A percentile compares a stretch with the other conserved stretches of the same genome.
Evolutionary conservation across 2,113 vertebrate genomes (phyloP).

Genomic region (Chaetodon auriga): DNA sequence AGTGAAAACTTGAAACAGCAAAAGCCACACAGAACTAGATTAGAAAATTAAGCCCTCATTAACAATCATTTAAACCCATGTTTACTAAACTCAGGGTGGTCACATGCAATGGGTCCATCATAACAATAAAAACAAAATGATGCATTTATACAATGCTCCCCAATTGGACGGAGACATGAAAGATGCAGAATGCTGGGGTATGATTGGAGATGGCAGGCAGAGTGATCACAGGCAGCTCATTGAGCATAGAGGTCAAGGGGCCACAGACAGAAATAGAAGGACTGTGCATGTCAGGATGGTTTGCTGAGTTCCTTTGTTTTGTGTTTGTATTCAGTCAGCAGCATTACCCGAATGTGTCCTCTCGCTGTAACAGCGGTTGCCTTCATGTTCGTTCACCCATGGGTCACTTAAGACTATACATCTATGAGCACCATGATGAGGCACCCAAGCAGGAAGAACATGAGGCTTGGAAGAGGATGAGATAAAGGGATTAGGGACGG

Average conservation of each 20-base stretch:
- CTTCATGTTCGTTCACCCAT: slow-evolving; percentile 50
- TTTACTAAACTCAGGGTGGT: slow-evolving; percentile 10
- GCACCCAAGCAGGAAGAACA: slow-evolving; percentile 51
- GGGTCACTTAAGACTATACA: slow-evolving; percentile 49
- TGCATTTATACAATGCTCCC: slow-evolving; percentile 28
- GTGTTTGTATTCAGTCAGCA: slow-evolving; percentile 43
- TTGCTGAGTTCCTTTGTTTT: slow-evolving; percentile 60
- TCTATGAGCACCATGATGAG: slow-evolving; percentile 43
- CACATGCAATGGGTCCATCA: slow-evolving; percentile 22
- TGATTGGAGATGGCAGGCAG: slow-evolving; percentile 60
- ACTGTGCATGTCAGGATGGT: slow-evolving; percentile 22
- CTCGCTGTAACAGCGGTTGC: slow-evolving; percentile 55
- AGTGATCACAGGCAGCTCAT: slow-evolving; percentile 31
- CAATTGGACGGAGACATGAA: slow-evolving; percentile 33
- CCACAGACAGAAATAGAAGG: slow-evolving; percentile 31
- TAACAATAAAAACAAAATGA: slow-evolving; percentile 45
- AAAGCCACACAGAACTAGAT: background rate
- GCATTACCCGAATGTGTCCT: slow-evolving; percentile 49
- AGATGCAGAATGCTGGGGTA: slow-evolving; percentile 13
- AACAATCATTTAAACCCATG: slow-evolving; percentile 43
- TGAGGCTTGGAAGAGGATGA: slow-evolving; percentile 50
- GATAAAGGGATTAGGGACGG: slow-evolving; percentile 48
- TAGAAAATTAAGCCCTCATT: slow-evolving; percentile 45
- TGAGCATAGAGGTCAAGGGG: slow-evolving; percentile 31
- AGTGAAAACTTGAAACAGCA: slow-evolving; percentile 19